Evolutionary conservation across 2,797 vertebrate genomes (phyloP).

Genomic region (Premnoplex brunnescens): DNA sequence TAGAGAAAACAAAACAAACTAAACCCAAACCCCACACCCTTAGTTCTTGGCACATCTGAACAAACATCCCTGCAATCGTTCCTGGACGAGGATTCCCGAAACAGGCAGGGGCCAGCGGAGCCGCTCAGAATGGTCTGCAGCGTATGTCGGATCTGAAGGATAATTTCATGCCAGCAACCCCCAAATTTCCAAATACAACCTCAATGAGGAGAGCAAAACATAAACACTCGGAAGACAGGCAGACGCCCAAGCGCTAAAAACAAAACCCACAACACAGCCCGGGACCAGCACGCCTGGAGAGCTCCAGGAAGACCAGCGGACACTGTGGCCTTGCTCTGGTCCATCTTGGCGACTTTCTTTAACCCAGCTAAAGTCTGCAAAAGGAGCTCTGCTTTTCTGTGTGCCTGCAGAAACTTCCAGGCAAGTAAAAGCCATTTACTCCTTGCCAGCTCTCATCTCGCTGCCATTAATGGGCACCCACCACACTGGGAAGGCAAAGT

Average conservation of each 20-base stretch:
- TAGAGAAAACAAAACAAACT: background rate
- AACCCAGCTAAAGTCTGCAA: background rate
- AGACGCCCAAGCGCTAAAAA: background rate
- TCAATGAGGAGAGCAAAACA: background rate
- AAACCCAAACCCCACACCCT: background rate
- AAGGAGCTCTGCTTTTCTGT: background rate
- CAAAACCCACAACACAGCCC: background rate
- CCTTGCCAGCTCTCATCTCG: conserved; percentile 1
- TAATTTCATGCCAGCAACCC: background rate
- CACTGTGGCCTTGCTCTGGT: background rate
- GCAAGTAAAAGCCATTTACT: background rate
- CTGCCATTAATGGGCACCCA: background rate
- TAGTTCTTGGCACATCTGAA: background rate
- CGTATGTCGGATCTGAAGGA: background rate
- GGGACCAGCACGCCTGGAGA: fast-evolving
- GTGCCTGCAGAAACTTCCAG: background rate
- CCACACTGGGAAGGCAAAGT: background rate
- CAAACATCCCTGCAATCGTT: background rate
- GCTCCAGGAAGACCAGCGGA: background rate
- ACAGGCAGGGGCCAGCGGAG: fast-evolving
- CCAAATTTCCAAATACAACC: background rate
- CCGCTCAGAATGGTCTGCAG: fast-evolving
- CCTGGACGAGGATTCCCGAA: background rate
- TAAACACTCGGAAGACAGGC: background rate
- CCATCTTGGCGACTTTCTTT: background rate